phyloP scores from a whole-genome alignment of 2,113 vertebrate species.

The Ammodytes marinus region DNA sequence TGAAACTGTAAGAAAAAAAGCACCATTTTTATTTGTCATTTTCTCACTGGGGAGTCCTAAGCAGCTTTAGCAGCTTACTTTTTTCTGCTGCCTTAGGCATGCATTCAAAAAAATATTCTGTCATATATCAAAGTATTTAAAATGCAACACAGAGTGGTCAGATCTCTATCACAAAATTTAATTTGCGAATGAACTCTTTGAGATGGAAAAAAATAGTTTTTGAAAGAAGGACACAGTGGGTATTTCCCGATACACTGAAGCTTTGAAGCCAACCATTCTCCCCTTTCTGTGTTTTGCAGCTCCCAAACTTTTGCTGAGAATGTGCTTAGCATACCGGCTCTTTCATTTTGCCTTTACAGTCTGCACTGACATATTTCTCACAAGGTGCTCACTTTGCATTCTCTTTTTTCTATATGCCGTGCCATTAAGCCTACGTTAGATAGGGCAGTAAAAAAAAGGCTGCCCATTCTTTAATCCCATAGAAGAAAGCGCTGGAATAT shows the following conservation, averaged over 20 bases:
- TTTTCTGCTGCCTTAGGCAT: conserved; percentile 24
- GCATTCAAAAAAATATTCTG: conserved; percentile 31
- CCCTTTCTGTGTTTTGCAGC: conserved; percentile 30
- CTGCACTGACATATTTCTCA: conserved; percentile 52
- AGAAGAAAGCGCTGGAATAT: conserved; percentile 43
- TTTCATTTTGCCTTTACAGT: conserved; percentile 48
- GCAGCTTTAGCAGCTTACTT: conserved; percentile 28
- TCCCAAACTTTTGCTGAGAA: conserved; percentile 45
- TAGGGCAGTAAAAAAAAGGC: conserved; percentile 46
- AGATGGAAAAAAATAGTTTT: conserved; percentile 29
- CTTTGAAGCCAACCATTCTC: conserved; percentile 41
- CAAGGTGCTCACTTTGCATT: conserved; percentile 55
- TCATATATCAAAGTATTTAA: conserved; percentile 37
- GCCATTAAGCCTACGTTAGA: conserved; percentile 49
- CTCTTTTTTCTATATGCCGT: conserved; percentile 30
- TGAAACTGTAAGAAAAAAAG: conserved; percentile 23
- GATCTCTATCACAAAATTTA: conserved; percentile 55
- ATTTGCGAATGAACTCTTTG: conserved; percentile 40
- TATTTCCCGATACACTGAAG: conserved; percentile 36
- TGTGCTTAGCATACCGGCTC: conserved; percentile 51
- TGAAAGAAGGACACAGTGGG: conserved; percentile 29
- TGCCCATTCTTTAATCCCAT: conserved; percentile 41
- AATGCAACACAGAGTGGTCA: conserved; percentile 34
- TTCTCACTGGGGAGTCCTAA: conserved; percentile 36
- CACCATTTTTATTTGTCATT: not conserved